A percentile compares a stretch with the other conserved stretches of the same genome.
phyloP scores from a whole-genome alignment of 2,113 vertebrate genomes.

The Corythaixoides concolor region DNA sequence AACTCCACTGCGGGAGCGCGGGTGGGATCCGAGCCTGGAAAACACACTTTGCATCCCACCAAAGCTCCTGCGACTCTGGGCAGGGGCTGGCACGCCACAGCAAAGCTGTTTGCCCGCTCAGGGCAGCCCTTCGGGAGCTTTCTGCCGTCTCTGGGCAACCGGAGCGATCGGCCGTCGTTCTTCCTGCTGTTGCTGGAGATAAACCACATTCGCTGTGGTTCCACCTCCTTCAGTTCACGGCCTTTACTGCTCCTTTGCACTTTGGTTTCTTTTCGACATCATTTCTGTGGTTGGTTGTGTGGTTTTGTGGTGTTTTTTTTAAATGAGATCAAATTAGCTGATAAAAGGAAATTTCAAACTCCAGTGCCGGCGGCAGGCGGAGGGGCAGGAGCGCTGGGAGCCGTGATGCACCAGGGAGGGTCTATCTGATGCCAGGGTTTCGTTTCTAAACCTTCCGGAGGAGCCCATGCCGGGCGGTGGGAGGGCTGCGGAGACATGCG shows the following conservation, averaged over 20 bases:
- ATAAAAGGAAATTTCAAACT: not conserved
- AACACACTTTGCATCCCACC: not conserved
- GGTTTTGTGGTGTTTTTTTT: not conserved
- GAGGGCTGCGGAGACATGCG: too few relatives aligned
- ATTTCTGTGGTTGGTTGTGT: not conserved
- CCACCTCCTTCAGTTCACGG: not conserved
- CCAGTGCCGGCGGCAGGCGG: too few relatives aligned
- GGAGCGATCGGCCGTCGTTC: not conserved
- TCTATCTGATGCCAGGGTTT: not conserved
- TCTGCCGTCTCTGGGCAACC: not conserved
- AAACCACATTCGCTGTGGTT: not conserved
- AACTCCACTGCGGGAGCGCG: not conserved
- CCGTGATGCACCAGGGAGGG: not conserved
- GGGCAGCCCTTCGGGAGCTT: fast-evolving
- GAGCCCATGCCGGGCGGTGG: not conserved
- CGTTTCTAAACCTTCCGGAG: not conserved
- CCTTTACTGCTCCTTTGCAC: not conserved
- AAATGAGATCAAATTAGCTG: not conserved
- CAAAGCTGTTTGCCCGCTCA: not conserved
- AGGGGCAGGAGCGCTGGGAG: too few relatives aligned
- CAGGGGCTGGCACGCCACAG: not conserved
- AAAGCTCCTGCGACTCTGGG: not conserved
- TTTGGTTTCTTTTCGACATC: not conserved
- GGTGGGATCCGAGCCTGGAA: not conserved
- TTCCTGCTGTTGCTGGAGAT: not conserved